Base-by-base conservation (phyloP, 2,888 invertebrate genomes). In the Julus scanicus region DNA sequence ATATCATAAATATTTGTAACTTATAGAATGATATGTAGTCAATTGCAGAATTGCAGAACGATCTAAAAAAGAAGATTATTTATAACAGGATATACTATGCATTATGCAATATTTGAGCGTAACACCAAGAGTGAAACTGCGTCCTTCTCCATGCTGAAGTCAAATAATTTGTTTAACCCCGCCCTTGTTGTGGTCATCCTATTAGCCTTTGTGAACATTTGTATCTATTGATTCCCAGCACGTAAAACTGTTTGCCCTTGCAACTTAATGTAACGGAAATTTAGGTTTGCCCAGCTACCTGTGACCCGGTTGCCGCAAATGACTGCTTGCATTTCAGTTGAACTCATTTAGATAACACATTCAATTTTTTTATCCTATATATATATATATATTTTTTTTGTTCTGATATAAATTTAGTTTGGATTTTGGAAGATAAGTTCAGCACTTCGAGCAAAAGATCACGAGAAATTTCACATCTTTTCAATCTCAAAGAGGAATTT, bases 281-380 rank as follows among this genome's bases (percentile, higher is more conserved):
- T 29, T 71, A 71, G 71, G 71, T 29, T 71, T 71, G 29, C 29
- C 71, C 71, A 71, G 71, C 29, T 71, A 71, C 71, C 71, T 71
- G 71, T 71, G 71, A 71, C 71, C 71, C 71, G 71, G 71, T 71
- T 71, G 71, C 71, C 71, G 71, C 71, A 71, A 71, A 71, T 71
- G 71, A 71, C 71, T 71, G 71, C 71, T 71, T 71, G 71, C 71
- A 71, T 71, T 29, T 29, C 71, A 29, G 29, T 29, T 71, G 71
- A 71, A 71, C 71, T 71, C 71, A 71, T 71, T 71, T 29, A 29
- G 71, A 29, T 71, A 71, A 11, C 71, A 29, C 71, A 71, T 71
- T 29, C 71, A 29, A 71, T 20, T 71, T 71, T 63, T 44, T 63
- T n/a, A 17, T n/a, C n/a, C 57, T n/a, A 53, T 1, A 29, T n/a